Evolutionary conservation across 2,797 vertebrate species (phyloP), one percentile per base, ranked within the genome.

Genomic region (Lemur catta): DNA sequence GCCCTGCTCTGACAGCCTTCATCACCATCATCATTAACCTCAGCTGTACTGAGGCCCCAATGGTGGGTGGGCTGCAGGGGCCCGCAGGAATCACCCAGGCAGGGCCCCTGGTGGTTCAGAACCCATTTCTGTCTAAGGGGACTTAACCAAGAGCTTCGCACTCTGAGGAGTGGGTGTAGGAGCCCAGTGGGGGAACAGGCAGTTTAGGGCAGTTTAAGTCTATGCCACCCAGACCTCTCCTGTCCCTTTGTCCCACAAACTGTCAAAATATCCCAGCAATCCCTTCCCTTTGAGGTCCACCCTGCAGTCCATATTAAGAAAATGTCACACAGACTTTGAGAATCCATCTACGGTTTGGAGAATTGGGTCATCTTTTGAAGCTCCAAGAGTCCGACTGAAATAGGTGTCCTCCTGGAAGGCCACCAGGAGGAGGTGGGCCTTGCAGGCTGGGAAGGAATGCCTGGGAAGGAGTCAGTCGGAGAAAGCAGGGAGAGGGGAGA

Each of bases 1-100:
- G 92, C 84, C 89, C 89, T 75, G 79, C 92, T 80, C 95, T 97
- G 96, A 96, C 97, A 96, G 97, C 76, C 95, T 97, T 97, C 93
- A 94, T 97, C 97, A 97, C 90, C 76, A 17, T 95, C 96, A 94
- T 97, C 97, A 97, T 96, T 97, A 98, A 75, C 43, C 43, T 46
- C 92, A 50, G 71, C 94, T 88, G 15, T 81, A 57, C 87, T 8
- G 84, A 95, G 78, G 85, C 91, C 4, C 1, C 10, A 84, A 30
- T 52, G 84, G 92, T 79, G 50, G 69, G 55, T n/a, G 12, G 55
- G 52, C 76, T 85, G 74, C 55, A 59, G 84, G 76, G 88, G 18
- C 88, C 88, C 30, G 7, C 6, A 30, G 84, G 67, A 84, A 65
- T 65, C 79, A 61, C 61, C 90, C 76, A 61, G 72, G 52, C 85